Percentiles rank a stretch among this genome's conserved stretches.
Evolutionary conservation across 2,888 invertebrate genomes (phyloP).

Genomic region (Rapana venosa): DNA sequence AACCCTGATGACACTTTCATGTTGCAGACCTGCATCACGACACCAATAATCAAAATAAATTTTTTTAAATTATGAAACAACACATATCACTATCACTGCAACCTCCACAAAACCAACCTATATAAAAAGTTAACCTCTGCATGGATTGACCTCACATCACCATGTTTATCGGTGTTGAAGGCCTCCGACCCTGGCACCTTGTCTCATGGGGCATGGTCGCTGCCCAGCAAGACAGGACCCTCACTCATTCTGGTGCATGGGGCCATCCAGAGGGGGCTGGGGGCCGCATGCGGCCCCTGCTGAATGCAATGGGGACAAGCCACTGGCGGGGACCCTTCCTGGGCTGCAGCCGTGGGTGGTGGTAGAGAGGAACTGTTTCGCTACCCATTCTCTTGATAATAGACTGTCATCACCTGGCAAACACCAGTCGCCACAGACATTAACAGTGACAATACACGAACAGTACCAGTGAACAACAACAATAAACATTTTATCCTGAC

Average conservation of each 20-base stretch:
- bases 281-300: conserved; percentile 26
- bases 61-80: background rate
- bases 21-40: no score
- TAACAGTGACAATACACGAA: background rate
- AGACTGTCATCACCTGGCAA: background rate
- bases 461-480: background rate
- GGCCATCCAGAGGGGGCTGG: conserved; percentile 39
- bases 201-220: conserved; percentile 88
- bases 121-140: no score
- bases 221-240: conserved; percentile 43
- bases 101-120: conserved; percentile 1
- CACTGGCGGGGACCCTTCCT: conserved; percentile 50
- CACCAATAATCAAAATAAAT: no score
- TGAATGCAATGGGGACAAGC: conserved; percentile 59
- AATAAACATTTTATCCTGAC: background rate
- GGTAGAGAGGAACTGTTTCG: conserved; percentile 48
- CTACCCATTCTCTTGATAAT: conserved; percentile 50
- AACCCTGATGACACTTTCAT: no score
- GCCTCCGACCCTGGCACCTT: conserved; percentile 71
- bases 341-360: background rate
- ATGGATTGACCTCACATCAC: conserved; percentile 31
- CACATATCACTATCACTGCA: background rate
- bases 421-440: background rate
- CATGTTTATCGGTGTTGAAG: conserved; percentile 52
- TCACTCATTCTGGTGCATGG: conserved; percentile 54